A percentile compares a stretch with the other conserved stretches of the same genome.
phyloP scores from a whole-genome alignment of 1,140 invertebrate species.

The Stegodyphus dumicola region DNA sequence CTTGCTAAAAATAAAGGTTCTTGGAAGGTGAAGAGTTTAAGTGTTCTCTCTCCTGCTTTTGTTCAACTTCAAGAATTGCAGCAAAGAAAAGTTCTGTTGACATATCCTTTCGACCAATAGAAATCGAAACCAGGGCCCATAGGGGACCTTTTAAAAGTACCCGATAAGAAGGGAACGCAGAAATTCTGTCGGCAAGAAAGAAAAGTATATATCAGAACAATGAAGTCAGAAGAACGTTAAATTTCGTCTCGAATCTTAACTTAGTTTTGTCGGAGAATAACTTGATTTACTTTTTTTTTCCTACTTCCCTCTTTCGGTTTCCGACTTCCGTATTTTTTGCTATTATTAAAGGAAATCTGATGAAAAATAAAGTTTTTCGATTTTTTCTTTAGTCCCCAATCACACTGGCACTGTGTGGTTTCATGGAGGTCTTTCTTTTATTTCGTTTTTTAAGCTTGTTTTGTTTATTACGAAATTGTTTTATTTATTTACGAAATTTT shows the following conservation, averaged over 20 bases:
- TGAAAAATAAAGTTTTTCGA: slow-evolving; percentile 43
- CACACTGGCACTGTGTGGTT: slow-evolving; percentile 17
- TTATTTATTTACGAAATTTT: background rate
- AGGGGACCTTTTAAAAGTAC: slow-evolving; percentile 52
- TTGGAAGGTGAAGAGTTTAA: background rate
- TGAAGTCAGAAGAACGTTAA: slow-evolving; percentile 54
- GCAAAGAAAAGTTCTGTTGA: slow-evolving; percentile 30
- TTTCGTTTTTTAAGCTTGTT: no score
- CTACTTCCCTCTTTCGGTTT: background rate
- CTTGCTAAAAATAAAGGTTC: background rate
- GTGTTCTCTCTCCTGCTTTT: background rate
- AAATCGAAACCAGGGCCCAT: slow-evolving; percentile 47
- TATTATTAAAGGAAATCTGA: slow-evolving; percentile 45
- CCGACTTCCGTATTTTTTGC: slow-evolving; percentile 2
- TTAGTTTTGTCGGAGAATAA: slow-evolving; percentile 57
- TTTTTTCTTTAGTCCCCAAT: slow-evolving; percentile 17
- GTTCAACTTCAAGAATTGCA: background rate
- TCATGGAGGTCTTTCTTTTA: background rate
- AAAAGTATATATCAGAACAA: slow-evolving; percentile 43
- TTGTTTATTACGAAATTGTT: no score
- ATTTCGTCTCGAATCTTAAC: slow-evolving; percentile 54
- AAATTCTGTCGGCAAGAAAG: slow-evolving; percentile 19
- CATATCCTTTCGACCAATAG: slow-evolving; percentile 55
- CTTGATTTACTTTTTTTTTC: slow-evolving; percentile 48
- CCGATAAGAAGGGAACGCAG: slow-evolving; percentile 39